Evolutionary conservation across 1,140 invertebrate species (phyloP).

Genomic region (Chrysoperla carnea): DNA sequence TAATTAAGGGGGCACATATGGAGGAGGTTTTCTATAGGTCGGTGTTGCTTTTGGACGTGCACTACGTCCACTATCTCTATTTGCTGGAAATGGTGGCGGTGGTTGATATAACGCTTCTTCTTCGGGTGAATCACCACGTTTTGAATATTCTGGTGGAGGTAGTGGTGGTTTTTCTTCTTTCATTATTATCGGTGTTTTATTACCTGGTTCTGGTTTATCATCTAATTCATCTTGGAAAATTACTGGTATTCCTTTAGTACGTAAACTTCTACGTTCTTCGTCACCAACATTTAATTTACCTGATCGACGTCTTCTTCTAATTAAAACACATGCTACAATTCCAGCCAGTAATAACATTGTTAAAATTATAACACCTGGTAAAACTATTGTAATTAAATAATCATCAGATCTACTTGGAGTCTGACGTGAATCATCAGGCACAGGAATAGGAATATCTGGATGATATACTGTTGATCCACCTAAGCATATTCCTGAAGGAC

Average conservation of each 20-base stretch:
- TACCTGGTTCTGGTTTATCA: slow-evolving; percentile 70
- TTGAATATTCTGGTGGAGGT: slow-evolving; percentile 56
- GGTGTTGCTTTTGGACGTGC: slow-evolving; percentile 61
- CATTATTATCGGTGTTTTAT: slow-evolving; percentile 80
- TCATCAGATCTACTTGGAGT: slow-evolving; percentile 41
- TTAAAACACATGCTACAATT: slow-evolving; percentile 75
- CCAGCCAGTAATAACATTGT: slow-evolving; percentile 75
- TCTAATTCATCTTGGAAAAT: slow-evolving; percentile 90
- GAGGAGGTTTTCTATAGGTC: slow-evolving; percentile 76
- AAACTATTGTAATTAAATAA: slow-evolving; percentile 76
- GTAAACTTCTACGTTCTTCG: slow-evolving; percentile 62
- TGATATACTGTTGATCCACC: slow-evolving; percentile 32
- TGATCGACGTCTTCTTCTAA: slow-evolving; percentile 56
- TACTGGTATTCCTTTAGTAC: slow-evolving; percentile 81
- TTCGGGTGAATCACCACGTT: slow-evolving; percentile 24
- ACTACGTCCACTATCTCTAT: slow-evolving; percentile 42
- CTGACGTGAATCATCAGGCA: slow-evolving; percentile 28
- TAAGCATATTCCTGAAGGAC: slow-evolving; percentile 52
- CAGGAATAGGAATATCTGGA: slow-evolving; percentile 16
- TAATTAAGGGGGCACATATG: slow-evolving; percentile 78
- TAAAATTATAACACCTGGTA: slow-evolving; percentile 77
- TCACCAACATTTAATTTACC: slow-evolving; percentile 68
- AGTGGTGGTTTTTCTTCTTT: slow-evolving; percentile 85
- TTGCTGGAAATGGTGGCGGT: slow-evolving; percentile 61
- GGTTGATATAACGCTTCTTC: slow-evolving; percentile 50